Conservation (phyloP, 2,113 vertebrate genomes). For the Nibea albiflora region DNA sequence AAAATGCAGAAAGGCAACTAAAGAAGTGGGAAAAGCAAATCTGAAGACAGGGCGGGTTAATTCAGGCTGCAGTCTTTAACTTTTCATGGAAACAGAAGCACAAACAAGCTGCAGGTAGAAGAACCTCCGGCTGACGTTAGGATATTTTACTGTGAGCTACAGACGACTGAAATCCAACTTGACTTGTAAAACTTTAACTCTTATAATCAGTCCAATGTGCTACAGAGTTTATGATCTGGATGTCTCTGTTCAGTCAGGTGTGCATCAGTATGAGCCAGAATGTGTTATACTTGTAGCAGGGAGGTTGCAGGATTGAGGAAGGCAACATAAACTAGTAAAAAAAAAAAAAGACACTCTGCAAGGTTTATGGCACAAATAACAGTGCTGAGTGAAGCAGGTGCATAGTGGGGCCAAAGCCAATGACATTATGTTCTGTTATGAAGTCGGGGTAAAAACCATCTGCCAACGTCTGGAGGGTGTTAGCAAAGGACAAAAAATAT, state of each 20-base stretch:
- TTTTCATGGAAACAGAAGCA: slow-evolving; percentile 40
- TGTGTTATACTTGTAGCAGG: slow-evolving; percentile 14
- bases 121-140: slow-evolving; percentile 21
- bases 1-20: slow-evolving; percentile 78
- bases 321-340: slow-evolving; percentile 59
- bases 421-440: slow-evolving; percentile 10
- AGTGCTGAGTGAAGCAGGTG: slow-evolving; percentile 54
- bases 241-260: slow-evolving; percentile 47
- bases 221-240: slow-evolving; percentile 34
- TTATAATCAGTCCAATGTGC: slow-evolving; percentile 25
- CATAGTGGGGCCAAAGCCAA: slow-evolving; percentile 45
- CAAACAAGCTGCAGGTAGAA: slow-evolving; percentile 31
- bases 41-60: slow-evolving; percentile 33
- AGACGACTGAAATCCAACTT: not conserved
- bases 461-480: slow-evolving; percentile 26
- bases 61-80: slow-evolving; percentile 18
- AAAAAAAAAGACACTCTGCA: slow-evolving; percentile 56
- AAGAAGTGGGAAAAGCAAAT: slow-evolving; percentile 67
- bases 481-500: slow-evolving; percentile 57
- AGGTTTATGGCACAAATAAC: slow-evolving; percentile 80
- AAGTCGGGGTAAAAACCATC: slow-evolving; percentile 31
- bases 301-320: slow-evolving; percentile 46
- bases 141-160: slow-evolving; percentile 1
- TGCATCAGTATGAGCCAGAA: slow-evolving; percentile 25
- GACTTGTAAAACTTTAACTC: slow-evolving; percentile 19